phyloP scores from a whole-genome alignment of 2,113 vertebrate genomes.

The Ranitomeya variabilis region DNA sequence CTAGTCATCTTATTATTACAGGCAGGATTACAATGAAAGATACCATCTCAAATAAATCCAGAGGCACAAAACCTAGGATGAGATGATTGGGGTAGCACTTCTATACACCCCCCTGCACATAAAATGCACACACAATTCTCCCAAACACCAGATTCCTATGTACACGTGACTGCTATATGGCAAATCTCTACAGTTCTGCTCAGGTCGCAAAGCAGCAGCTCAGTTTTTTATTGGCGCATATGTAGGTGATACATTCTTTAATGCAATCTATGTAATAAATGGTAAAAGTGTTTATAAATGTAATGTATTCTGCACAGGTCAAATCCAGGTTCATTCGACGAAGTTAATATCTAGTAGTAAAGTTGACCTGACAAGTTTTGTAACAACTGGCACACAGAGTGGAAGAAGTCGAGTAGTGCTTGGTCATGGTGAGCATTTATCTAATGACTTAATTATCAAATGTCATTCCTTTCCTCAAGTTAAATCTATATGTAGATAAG shows the following conservation, averaged over 20 bases:
- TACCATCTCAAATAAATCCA: too few species aligned
- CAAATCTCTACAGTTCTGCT: too few species aligned
- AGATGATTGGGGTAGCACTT: too few species aligned
- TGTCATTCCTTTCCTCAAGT: not conserved
- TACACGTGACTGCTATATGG: too few species aligned
- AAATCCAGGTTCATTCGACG: slow-evolving; percentile 64
- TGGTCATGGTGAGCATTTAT: slow-evolving; percentile 62
- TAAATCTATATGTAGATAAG: not conserved
- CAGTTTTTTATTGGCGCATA: not conserved
- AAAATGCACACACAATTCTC: too few species aligned
- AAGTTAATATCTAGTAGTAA: slow-evolving; percentile 54
- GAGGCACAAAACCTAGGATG: too few species aligned
- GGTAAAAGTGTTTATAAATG: not conserved
- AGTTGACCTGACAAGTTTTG: slow-evolving; percentile 57
- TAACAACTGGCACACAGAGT: not conserved
- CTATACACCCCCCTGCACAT: too few species aligned
- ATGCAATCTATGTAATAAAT: not conserved
- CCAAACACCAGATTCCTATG: too few species aligned
- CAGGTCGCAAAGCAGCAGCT: too few species aligned
- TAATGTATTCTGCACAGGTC: slow-evolving; percentile 62
- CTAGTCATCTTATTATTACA: too few species aligned
- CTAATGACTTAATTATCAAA: not conserved
- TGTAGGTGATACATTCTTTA: not conserved
- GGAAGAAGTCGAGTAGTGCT: slow-evolving; percentile 55
- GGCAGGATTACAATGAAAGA: too few species aligned